A percentile compares a stretch with the other conserved stretches of the same genome.
Conservation (phyloP, 2,797 vertebrate species). For the Enteromius trimaculatus region DNA sequence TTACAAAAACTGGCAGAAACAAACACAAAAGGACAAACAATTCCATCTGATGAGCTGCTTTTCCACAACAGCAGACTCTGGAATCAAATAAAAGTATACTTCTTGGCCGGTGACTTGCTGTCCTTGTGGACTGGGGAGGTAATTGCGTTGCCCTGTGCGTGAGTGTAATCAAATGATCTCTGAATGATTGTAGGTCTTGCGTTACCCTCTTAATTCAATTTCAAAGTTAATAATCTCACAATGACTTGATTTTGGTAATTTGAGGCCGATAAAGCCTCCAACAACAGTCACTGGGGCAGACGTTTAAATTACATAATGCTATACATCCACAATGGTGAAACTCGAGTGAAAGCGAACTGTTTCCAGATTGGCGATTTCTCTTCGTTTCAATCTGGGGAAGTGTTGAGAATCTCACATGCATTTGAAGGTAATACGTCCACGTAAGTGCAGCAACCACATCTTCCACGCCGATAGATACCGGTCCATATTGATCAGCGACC, state of each 20-base stretch:
- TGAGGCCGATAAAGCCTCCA: constrained; percentile 49
- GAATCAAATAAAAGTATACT: constrained; percentile 34
- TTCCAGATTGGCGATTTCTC: constrained; percentile 39
- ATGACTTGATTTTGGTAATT: constrained; percentile 56
- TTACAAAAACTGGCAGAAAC: constrained; percentile 28
- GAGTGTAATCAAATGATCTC: constrained; percentile 54
- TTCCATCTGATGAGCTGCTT: constrained; percentile 31
- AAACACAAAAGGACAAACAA: constrained; percentile 21
- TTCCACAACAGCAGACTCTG: constrained; percentile 24
- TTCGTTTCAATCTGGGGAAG: constrained; percentile 27
- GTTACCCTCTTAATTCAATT: constrained; percentile 53
- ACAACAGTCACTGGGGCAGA: constrained; percentile 43
- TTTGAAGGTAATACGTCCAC: constrained; percentile 23
- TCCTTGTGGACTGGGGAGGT: constrained; percentile 23
- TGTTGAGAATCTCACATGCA: constrained; percentile 23
- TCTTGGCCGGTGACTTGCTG: constrained; percentile 37
- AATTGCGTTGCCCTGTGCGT: constrained; percentile 41
- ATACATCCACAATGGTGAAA: constrained; percentile 38
- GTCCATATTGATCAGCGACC: constrained; percentile 18
- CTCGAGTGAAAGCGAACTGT: constrained; percentile 27
- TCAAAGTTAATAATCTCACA: constrained; percentile 58
- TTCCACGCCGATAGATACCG: not conserved
- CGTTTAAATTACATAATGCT: constrained; percentile 40
- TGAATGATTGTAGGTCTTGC: constrained; percentile 48
- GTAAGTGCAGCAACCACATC: not conserved